Evolutionary conservation across 2,888 invertebrate genomes (phyloP), one percentile per base, ranked within the genome.

Genomic region (Buathra laborator): DNA sequence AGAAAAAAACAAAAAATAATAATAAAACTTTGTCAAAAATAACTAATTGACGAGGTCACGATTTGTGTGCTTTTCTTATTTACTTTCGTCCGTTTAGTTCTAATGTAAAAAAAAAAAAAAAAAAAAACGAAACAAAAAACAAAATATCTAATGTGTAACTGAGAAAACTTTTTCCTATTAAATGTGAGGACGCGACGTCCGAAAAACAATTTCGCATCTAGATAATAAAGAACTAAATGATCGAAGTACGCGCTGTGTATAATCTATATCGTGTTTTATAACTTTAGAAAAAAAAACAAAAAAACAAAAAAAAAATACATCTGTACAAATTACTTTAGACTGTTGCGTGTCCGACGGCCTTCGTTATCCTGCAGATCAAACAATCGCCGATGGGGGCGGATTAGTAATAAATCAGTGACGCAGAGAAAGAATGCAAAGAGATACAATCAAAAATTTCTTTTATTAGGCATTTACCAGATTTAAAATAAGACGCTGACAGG

Each of bases 401-500:
- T 48, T 56, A 59, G 44, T 44, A 51, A 59, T 46, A 37, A 84
- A 81, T 67, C 29, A 71, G 48, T 43, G 56, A 81, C 74, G 71
- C 77, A 64, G 46, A 37, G 76, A n/a, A 19, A 37, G 37, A 37
- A 37, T 37, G 37, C 37, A 37, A 37, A 37, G 37, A 19, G 53
- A 81, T 86, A 85, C 85, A 87, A 86, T 86, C 79, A 87, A 87
- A 84, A 91, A 90, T 88, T 90, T 89, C 78, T 89, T 92, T 93
- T 93, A 93, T 93, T 92, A 93, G 91, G 91, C 91, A 90, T 92
- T 89, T 92, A 92, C 90, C 90, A 91, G 90, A 92, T 91, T 91
- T 92, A 92, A 92, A 92, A 92, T 90, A 92, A 92, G 89, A 91
- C 90, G 89, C 89, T 90, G 90, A 92, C 89, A 90, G 89, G 86